Conservation (phyloP, 2,888 invertebrate genomes). For the Athalia cordata region DNA sequence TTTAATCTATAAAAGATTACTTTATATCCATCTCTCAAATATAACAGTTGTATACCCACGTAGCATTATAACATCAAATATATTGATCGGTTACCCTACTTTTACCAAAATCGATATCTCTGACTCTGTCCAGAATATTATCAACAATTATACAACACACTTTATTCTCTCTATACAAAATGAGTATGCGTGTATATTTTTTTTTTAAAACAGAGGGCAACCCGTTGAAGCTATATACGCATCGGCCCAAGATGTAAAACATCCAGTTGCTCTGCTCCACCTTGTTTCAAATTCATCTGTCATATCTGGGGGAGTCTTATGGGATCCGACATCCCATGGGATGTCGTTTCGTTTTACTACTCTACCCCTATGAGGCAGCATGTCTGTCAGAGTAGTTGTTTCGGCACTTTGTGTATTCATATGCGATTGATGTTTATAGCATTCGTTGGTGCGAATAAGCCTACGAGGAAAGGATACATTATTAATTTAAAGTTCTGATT, state of each 20-base stretch:
- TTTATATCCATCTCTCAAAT: background rate
- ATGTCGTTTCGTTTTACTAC: conserved; percentile 51
- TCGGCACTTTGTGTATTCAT: conserved; percentile 50
- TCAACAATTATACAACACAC: conserved; percentile 1
- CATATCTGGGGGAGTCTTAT: conserved; percentile 49
- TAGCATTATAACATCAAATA: conserved; percentile 26
- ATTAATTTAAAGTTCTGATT: background rate
- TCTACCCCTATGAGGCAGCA: conserved; percentile 53
- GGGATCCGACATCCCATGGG: conserved; percentile 49
- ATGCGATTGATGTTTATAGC: conserved; percentile 50
- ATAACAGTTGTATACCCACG: conserved; percentile 15
- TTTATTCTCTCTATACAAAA: conserved; percentile 12
- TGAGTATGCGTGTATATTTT: conserved; percentile 26
- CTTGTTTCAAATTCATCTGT: conserved; percentile 51
- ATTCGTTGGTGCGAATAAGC: conserved; percentile 47
- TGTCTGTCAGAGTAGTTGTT: conserved; percentile 51
- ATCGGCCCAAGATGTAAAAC: conserved; percentile 52
- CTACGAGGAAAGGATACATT: conserved; percentile 8
- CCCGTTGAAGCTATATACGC: conserved; percentile 48
- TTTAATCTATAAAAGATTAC: no score
- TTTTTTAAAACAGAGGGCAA: conserved; percentile 46
- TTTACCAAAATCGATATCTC: conserved; percentile 46
- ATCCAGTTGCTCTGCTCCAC: conserved; percentile 47
- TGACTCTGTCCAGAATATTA: conserved; percentile 22
- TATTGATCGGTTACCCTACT: conserved; percentile 49